A percentile compares a stretch with the other conserved stretches of the same genome.
phyloP scores from a whole-genome alignment of 2,888 invertebrate genomes.

The Phortica magna region DNA sequence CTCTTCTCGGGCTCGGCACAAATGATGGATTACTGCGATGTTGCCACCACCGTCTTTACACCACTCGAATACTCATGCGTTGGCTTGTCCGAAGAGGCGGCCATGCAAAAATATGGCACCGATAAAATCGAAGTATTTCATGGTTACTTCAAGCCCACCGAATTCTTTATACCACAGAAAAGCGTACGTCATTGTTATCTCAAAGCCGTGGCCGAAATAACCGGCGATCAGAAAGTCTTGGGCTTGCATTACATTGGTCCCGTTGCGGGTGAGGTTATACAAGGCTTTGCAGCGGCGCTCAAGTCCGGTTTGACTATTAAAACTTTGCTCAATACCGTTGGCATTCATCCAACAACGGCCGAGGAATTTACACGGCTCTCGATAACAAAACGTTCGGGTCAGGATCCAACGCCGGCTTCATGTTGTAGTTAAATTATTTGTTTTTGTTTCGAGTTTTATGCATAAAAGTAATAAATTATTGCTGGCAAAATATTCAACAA shows the following conservation, averaged over 20 bases:
- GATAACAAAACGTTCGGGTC: conserved; percentile 94
- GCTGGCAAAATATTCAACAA: background rate
- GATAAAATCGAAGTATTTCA: conserved; percentile 94
- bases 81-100: conserved; percentile 93
- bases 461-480: background rate
- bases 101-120: conserved; percentile 83
- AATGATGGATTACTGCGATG: conserved; percentile 89
- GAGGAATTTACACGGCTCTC: conserved; percentile 93
- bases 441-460: background rate
- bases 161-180: conserved; percentile 94
- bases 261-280: conserved; percentile 94
- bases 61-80: conserved; percentile 96
- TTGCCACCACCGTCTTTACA: conserved; percentile 96
- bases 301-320: conserved; percentile 91
- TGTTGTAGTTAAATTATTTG: conserved; percentile 91
- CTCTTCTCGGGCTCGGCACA: conserved; percentile 81
- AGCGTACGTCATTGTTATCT: conserved; percentile 92
- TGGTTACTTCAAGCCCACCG: conserved; percentile 94
- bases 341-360: conserved; percentile 94
- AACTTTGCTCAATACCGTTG: conserved; percentile 87
- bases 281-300: conserved; percentile 92
- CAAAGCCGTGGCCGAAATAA: conserved; percentile 86
- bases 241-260: conserved; percentile 95
- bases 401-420: conserved; percentile 91
- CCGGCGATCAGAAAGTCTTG: conserved; percentile 85